Base-by-base conservation (phyloP, 2,888 invertebrate genomes). In the Amphipyra berbera region DNA sequence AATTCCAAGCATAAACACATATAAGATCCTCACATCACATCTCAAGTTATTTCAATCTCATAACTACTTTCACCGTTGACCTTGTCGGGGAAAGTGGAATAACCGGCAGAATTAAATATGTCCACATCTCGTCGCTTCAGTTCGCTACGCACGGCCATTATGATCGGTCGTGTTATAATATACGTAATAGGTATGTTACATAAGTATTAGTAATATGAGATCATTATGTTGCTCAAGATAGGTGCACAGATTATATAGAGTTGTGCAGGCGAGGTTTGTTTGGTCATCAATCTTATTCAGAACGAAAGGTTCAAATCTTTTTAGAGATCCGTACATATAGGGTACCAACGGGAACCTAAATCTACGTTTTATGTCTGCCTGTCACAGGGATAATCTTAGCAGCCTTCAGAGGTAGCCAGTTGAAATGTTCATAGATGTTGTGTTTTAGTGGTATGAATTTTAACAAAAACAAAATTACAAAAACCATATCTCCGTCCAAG, bases 61-160 rank as follows among this genome's bases (percentile, higher is more conserved):
- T 44, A 53, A 56, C 52, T 59, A 40, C 77, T 78, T 78, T 78
- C 78, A 64, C 76, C 44, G 37, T 9, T 78, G 79, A 78, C 78
- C 78, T 78, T 78, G 78, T 14, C 5, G 14, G 79, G 45, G 78
- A 78, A 78, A 78, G 78, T 61, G 13, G 41, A 45, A 45, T 33
- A 76, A 46, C 70, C 78, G 60, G 53, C 68, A 6, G 53, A 61
- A 40, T 73, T 44, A 6, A 53, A 40, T 53, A 41, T 35, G 8
- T 13, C 6, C 33, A 30, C 21, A 42, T 48, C 40, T 30, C 7
- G 3, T 6, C 8, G 5, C 27, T 6, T 40, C 10, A 9, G 10
- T 40, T 37, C n/a, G n/a, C 1, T 1, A 6, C 21, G 2, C 3
- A 44, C 45, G 30, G 44, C 44, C 48, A 48, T 15, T 42, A 58